Percentiles rank a stretch among this genome's conserved stretches.
These are phyloP conservation scores for Chalcosyrphus nemorum DNA, from an alignment of 2,888 invertebrate genomes.

Conservation along the genomic window DNA sequence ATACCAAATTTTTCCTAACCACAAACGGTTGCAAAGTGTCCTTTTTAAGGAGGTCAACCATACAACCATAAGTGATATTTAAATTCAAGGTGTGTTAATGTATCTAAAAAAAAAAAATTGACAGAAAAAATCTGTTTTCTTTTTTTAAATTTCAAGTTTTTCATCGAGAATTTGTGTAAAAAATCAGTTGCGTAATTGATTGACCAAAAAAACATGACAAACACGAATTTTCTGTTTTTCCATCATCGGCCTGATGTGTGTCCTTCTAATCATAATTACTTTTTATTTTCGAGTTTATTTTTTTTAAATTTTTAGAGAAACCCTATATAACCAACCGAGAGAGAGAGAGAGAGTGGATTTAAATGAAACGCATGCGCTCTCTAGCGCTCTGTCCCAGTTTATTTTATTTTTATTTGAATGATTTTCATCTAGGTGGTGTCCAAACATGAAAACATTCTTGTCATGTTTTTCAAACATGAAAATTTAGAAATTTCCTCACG, in stretches of 20 bases:
- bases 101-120: no score
- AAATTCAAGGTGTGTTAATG: constrained; percentile 15
- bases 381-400: constrained; percentile 28
- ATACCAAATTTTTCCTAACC: no score
- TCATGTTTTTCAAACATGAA: constrained; percentile 72
- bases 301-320: constrained; percentile 20
- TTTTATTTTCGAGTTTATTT: constrained; percentile 58
- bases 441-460: constrained; percentile 72
- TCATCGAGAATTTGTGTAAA: not conserved
- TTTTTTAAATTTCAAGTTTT: no score
- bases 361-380: constrained; percentile 39
- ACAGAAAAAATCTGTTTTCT: not conserved
- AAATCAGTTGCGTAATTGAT: constrained; percentile 56
- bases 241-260: constrained; percentile 58
- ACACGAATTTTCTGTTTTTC: constrained; percentile 65
- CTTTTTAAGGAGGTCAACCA: not conserved
- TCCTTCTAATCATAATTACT: constrained; percentile 51
- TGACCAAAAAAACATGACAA: constrained; percentile 66
- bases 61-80: not conserved
- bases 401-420: constrained; percentile 67
- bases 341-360: constrained; percentile 4
- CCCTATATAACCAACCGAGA: not conserved
- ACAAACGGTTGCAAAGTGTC: not conserved
- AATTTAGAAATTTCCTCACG: constrained; percentile 47
- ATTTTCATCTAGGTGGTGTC: constrained; percentile 55